These are phyloP conservation scores for Bergia sp. DNA, from an alignment of 92 coral and sea anemone genomes.

Conservation along the genomic window DNA sequence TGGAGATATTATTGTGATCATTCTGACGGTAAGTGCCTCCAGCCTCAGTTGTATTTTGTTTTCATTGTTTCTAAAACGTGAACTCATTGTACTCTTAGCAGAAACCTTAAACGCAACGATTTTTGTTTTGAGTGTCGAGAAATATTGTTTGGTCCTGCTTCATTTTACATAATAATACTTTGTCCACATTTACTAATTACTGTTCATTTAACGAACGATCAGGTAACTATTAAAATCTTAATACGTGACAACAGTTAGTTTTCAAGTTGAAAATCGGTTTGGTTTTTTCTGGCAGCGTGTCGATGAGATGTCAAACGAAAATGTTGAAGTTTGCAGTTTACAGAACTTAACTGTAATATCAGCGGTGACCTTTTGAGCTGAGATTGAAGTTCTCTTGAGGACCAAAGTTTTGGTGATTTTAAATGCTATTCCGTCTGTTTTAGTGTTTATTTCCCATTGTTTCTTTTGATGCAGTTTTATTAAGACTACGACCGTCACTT, in stretches of 20 bases:
- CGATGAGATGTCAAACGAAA: constrained; percentile 21
- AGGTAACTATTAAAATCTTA: constrained; percentile 60
- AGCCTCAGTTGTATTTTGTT: constrained; percentile 38
- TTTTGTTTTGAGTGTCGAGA: constrained; percentile 48
- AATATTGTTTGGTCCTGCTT: constrained; percentile 48
- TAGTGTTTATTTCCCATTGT: constrained; percentile 51
- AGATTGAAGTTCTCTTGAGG: constrained; percentile 12
- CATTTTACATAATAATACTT: constrained; percentile 57
- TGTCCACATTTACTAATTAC: constrained; percentile 53
- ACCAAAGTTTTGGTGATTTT: constrained; percentile 25
- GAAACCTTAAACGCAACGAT: constrained; percentile 44
- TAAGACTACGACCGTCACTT: constrained; percentile 67
- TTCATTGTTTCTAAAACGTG: constrained; percentile 66
- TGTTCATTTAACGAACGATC: constrained; percentile 69
- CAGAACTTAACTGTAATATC: not conserved
- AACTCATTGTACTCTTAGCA: constrained; percentile 43
- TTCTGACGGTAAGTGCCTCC: constrained; percentile 36
- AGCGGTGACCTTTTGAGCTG: constrained; percentile 41
- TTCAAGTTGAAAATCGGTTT: constrained; percentile 49
- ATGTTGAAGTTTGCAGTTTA: constrained; percentile 39
- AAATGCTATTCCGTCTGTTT: constrained; percentile 43
- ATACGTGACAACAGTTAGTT: constrained; percentile 46
- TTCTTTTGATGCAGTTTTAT: constrained; percentile 69
- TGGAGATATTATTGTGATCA: not conserved
- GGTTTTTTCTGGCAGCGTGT: constrained; percentile 20